Base-by-base conservation (phyloP, 2,888 invertebrate species). In the Dione juno region DNA sequence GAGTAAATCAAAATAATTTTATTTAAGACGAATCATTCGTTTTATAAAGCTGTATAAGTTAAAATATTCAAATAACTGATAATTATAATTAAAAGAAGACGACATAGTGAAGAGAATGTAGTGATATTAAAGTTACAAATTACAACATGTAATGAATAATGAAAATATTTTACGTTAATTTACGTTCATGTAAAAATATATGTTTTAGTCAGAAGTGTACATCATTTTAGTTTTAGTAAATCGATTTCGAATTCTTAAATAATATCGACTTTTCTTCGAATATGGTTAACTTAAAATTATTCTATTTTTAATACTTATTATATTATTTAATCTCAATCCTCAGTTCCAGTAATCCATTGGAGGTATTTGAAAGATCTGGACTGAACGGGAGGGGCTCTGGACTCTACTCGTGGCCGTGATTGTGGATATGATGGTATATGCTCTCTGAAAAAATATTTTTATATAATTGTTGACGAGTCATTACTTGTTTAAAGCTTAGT, bases 281-380 rank as follows among this genome's bases (percentile, higher is more conserved):
- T n/a, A 14, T n/a, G 10, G 21, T 58, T 40, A 40, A 52, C 11
- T 21, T 28, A 40, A 35, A 11, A n/a, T n/a, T 45, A 58, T 43
- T 28, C 28, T 16, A 21, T 35, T 9, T 43, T 57, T 16, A 59
- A 28, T 37, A 57, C 13, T 48, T 50, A 35, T 10, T 35, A 53
- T 40, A 37, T 21, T 21, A 19, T 16, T 7, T 53, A 13, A 37
- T 19, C 76, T 87, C 80, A 92, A 79, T 94, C 88, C 73, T 93
- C 93, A 54, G 93, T 94, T 68, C 93, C 93, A n/a, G 93, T 94
- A 74, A 94, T 91, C 89, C 93, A 93, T 80, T 94, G 93, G 21
- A 94, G 88, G 74, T 94, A 94, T 78, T 93, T 93, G 82, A 94
- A 94, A 43, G 93, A 94, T 77, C 93, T 85, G n/a, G 93, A 94